Evolutionary conservation across 2,797 vertebrate species (phyloP).

Genomic region (Prionace glauca): DNA sequence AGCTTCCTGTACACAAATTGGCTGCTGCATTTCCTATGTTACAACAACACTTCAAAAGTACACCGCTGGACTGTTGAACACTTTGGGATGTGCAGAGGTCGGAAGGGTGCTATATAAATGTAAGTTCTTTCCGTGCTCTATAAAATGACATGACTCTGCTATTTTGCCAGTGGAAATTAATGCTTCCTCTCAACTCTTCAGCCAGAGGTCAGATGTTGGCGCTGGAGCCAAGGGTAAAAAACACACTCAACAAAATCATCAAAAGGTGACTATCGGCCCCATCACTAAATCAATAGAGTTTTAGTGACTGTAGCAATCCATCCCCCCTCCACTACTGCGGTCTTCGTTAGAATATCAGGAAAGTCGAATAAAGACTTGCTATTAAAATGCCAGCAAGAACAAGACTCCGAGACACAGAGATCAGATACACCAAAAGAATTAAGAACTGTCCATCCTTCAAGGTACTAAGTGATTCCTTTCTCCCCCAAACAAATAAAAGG

Average conservation of each 20-base stretch:
- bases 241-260: neutral
- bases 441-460: neutral
- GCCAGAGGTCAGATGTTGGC: neutral
- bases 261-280: neutral
- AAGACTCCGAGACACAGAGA: neutral
- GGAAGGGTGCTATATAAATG: neutral
- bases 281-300: neutral
- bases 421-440: neutral
- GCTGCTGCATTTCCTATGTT: neutral
- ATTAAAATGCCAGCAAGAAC: neutral
- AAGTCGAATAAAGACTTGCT: neutral
- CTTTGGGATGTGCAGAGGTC: neutral
- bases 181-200: neutral
- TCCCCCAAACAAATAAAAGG: no score
- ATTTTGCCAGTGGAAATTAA: neutral
- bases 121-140: neutral
- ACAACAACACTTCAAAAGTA: neutral
- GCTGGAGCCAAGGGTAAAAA: neutral
- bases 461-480: neutral
- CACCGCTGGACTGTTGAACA: neutral
- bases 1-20: neutral
- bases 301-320: neutral
- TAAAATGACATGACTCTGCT: neutral
- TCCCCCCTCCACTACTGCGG: neutral
- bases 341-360: neutral